Evolutionary conservation across 1,140 invertebrate genomes (phyloP).

Genomic region (Macrostomum lignano): DNA sequence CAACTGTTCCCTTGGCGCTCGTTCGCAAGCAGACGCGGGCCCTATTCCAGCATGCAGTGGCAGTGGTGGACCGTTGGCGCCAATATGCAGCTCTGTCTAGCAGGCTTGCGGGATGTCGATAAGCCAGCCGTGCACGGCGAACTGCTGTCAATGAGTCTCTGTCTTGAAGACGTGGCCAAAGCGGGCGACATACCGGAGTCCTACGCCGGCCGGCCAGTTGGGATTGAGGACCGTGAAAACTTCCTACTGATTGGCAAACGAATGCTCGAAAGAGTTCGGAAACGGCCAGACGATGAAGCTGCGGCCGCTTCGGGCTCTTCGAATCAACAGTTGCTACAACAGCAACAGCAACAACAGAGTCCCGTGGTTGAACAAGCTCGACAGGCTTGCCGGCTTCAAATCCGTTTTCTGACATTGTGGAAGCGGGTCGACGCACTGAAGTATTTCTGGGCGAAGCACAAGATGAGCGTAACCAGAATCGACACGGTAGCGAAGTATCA

Average conservation of each 20-base stretch:
- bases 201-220: not conserved
- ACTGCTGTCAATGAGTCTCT: not conserved
- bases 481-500: no score
- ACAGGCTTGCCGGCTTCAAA: no score
- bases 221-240: conserved; percentile 1
- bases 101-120: conserved; percentile 23
- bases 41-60: conserved; percentile 16
- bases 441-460: no score
- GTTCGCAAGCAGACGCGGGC: conserved; percentile 18
- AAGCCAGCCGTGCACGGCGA: conserved; percentile 8
- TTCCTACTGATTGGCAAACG: not conserved
- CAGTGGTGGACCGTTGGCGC: conserved; percentile 19
- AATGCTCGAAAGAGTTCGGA: no score
- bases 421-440: no score
- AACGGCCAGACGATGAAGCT: no score
- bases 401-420: no score
- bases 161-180: not conserved
- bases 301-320: no score
- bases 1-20: conserved; percentile 19
- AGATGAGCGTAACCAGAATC: no score
- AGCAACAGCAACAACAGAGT: no score
- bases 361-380: no score
- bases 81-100: conserved; percentile 19
- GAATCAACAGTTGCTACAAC: no score
- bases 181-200: conserved; percentile 1